Conservation (phyloP, 1,140 invertebrate genomes). For the Bombyx mandarina region DNA sequence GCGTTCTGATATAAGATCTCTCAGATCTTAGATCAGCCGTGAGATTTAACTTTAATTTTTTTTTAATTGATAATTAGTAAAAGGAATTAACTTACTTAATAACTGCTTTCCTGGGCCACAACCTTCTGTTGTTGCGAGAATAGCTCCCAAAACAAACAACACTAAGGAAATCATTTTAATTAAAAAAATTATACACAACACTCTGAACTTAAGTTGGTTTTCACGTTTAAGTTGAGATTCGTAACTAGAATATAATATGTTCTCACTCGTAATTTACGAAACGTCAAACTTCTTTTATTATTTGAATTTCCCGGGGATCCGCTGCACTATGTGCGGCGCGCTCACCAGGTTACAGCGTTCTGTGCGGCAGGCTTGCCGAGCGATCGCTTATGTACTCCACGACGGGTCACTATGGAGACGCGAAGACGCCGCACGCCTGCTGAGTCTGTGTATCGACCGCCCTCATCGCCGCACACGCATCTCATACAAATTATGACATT, state of each 20-base stretch:
- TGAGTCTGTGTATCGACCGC: constrained; percentile 11
- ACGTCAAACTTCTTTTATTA: constrained; percentile 43
- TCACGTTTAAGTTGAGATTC: constrained; percentile 56
- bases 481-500: neutral
- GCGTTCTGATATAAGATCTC: no score
- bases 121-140: constrained; percentile 58
- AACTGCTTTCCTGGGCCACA: constrained; percentile 56
- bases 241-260: constrained; percentile 47
- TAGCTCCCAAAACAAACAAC: constrained; percentile 62
- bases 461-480: constrained; percentile 8
- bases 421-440: constrained; percentile 38
- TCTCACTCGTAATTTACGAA: constrained; percentile 64
- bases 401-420: constrained; percentile 52
- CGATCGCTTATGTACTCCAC: constrained; percentile 45
- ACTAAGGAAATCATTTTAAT: constrained; percentile 61
- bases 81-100: constrained; percentile 47
- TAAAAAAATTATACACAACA: constrained; percentile 50
- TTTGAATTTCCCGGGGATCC: constrained; percentile 48
- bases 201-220: constrained; percentile 46
- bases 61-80: neutral
- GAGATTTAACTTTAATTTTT: no score
- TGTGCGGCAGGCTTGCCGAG: constrained; percentile 29
- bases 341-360: constrained; percentile 52
- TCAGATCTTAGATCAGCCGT: no score
- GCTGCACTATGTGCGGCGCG: constrained; percentile 58